Conservation (phyloP, 2,888 invertebrate species). For the Eurois occulta region DNA sequence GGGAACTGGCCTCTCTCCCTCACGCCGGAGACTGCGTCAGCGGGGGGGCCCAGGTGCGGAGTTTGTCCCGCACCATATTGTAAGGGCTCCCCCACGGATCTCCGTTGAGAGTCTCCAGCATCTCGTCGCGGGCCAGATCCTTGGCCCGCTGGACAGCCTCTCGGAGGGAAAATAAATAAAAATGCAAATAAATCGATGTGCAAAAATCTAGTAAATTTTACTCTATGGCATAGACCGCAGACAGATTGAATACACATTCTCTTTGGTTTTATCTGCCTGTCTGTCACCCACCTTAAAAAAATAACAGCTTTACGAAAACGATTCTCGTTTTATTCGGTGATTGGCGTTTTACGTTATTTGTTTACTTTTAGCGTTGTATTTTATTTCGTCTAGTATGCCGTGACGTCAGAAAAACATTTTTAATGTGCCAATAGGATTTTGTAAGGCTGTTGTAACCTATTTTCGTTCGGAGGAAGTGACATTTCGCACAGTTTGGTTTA, state of each 20-base stretch:
- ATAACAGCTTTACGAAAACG: constrained; percentile 48
- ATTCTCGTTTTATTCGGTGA: constrained; percentile 22
- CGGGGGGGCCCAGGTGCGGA: too few relatives aligned
- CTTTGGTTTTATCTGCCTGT: constrained; percentile 16
- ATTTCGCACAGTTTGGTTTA: constrained; percentile 59
- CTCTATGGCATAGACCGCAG: background rate
- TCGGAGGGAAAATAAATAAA: too few relatives aligned
- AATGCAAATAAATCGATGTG: background rate
- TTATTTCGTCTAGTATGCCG: constrained; percentile 35
- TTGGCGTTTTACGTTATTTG: constrained; percentile 45
- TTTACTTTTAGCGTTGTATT: constrained; percentile 53
- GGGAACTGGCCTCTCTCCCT: too few relatives aligned
- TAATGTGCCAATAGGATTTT: constrained; percentile 59
- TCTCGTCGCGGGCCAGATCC: too few relatives aligned
- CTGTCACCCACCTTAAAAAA: constrained; percentile 38
- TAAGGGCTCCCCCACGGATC: too few relatives aligned
- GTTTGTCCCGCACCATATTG: too few relatives aligned
- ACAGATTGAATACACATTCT: background rate
- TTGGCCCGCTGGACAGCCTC: too few relatives aligned
- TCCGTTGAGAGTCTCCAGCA: too few relatives aligned
- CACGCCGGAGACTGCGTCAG: too few relatives aligned
- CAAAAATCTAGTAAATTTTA: background rate
- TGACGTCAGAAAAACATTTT: constrained; percentile 51
- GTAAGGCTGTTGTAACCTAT: constrained; percentile 45
- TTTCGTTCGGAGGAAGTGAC: constrained; percentile 62